These are phyloP conservation scores for Peromyscus leucopus DNA, from an alignment of 2,113 vertebrate genomes.

Conservation along the genomic window DNA sequence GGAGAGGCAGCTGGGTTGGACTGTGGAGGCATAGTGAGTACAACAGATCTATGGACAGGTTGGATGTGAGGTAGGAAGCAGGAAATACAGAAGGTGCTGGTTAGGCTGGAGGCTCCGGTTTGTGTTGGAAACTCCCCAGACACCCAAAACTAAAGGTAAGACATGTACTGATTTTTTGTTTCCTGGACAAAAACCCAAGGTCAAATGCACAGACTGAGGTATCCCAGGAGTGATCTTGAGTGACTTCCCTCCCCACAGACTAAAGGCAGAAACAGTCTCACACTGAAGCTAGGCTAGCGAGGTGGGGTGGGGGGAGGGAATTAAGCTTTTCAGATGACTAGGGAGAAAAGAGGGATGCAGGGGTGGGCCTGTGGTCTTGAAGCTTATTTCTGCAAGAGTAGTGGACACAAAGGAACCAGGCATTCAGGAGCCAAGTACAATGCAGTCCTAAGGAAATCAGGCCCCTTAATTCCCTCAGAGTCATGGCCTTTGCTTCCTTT, in stretches of 20 bases:
- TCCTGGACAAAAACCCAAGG: background rate
- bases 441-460: slow-evolving; percentile 27
- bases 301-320: too few species aligned
- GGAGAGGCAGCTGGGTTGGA: background rate
- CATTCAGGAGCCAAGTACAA: slow-evolving; percentile 33
- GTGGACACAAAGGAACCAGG: slow-evolving; percentile 34
- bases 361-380: background rate
- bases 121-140: background rate
- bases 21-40: background rate
- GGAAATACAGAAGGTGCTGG: background rate
- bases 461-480: slow-evolving; percentile 59
- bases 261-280: background rate
- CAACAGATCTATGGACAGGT: background rate
- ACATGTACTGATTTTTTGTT: background rate
- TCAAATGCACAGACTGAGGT: background rate
- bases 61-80: background rate
- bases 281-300: background rate
- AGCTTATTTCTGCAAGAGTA: slow-evolving; percentile 17
- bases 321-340: slow-evolving; percentile 42
- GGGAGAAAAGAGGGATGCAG: background rate
- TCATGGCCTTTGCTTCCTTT: slow-evolving; percentile 20
- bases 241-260: background rate
- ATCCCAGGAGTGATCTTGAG: background rate
- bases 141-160: background rate
- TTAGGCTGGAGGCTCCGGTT: background rate